Conservation (phyloP, 2,888 invertebrate genomes). For the Nipponacmea schrenckii region DNA sequence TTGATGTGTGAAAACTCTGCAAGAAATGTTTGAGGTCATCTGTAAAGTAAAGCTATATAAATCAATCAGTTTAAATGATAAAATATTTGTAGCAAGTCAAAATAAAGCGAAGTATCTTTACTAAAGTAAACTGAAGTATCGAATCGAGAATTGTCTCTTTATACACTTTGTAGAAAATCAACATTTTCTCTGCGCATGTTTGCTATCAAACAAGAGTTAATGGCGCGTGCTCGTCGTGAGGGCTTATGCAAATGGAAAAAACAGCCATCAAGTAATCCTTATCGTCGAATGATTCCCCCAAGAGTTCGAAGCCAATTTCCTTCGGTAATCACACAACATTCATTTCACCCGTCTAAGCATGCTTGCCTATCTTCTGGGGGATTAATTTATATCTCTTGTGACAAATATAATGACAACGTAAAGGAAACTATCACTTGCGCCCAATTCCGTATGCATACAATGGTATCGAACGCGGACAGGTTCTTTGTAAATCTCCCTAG, state of each 20-base stretch:
- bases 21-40: no score
- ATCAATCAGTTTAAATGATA: neutral
- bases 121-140: constrained; percentile 20
- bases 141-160: constrained; percentile 21
- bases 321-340: constrained; percentile 49
- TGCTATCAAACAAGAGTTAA: constrained; percentile 29
- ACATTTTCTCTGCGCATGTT: constrained; percentile 29
- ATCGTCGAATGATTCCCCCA: constrained; percentile 30
- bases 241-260: constrained; percentile 32
- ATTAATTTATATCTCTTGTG: constrained; percentile 31
- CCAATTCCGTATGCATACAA: constrained; percentile 25
- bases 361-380: constrained; percentile 26
- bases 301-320: constrained; percentile 55
- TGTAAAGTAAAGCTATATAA: neutral
- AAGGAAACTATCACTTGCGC: constrained; percentile 23
- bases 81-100: constrained; percentile 16
- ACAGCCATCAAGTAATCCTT: constrained; percentile 29
- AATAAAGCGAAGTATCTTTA: constrained; percentile 16
- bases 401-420: constrained; percentile 35
- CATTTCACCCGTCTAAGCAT: constrained; percentile 32
- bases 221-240: constrained; percentile 27
- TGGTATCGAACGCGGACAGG: constrained; percentile 20
- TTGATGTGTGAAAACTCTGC: no score
- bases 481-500: constrained; percentile 20
- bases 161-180: constrained; percentile 19